Evolutionary conservation across 2,888 invertebrate genomes (phyloP).

Genomic region (Metalampra italica): DNA sequence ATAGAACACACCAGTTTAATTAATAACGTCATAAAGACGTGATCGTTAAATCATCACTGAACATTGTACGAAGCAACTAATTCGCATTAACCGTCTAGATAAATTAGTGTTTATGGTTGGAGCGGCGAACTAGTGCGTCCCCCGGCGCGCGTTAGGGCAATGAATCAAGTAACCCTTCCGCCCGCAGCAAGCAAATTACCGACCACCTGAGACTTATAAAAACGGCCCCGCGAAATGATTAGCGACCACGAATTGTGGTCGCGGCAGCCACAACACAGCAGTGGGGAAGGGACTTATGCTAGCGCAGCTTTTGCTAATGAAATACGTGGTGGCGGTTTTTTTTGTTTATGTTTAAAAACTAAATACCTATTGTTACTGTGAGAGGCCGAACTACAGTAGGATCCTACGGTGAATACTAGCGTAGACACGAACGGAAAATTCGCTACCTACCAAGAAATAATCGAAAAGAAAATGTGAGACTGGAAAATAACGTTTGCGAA

Average conservation of each 20-base stretch:
- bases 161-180: conserved; percentile 75
- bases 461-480: no score
- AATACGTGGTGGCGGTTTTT: no score
- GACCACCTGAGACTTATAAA: conserved; percentile 76
- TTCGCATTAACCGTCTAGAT: conserved; percentile 37
- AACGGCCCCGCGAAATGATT: conserved; percentile 57
- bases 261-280: conserved; percentile 21
- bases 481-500: no score
- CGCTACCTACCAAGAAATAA: no score
- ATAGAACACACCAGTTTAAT: background rate
- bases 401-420: no score
- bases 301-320: background rate
- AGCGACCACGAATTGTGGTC: conserved; percentile 31
- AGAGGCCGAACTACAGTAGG: no score
- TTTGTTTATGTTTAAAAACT: background rate
- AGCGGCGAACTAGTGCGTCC: conserved; percentile 55
- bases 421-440: no score
- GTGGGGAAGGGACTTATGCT: conserved; percentile 20
- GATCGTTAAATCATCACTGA: conserved; percentile 28
- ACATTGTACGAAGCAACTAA: conserved; percentile 29
- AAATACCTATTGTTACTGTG: no score
- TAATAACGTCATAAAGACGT: conserved; percentile 22
- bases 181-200: conserved; percentile 63
- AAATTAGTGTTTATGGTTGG: conserved; percentile 57
- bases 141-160: conserved; percentile 57